Evolutionary conservation across 2,888 invertebrate genomes (phyloP).

Genomic region (Archips xylosteana): DNA sequence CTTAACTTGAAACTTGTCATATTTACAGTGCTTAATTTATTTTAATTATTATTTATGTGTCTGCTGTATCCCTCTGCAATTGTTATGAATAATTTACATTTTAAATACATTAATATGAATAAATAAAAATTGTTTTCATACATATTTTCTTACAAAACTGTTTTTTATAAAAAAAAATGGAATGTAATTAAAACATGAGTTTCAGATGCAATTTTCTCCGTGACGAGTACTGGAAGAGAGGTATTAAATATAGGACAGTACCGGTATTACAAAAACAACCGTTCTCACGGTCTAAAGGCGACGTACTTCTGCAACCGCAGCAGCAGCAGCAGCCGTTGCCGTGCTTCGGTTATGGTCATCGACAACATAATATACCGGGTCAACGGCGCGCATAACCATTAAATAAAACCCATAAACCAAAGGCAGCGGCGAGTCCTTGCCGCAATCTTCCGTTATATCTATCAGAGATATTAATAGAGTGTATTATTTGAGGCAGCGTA

Average conservation of each 20-base stretch:
- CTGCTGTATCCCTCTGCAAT: too few species aligned
- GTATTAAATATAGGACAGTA: slow-evolving; percentile 48
- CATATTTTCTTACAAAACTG: too few species aligned
- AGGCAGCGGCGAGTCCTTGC: too few species aligned
- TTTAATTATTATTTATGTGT: too few species aligned
- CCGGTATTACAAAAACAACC: slow-evolving; percentile 49
- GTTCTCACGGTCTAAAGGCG: slow-evolving; percentile 43
- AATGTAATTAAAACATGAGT: background rate
- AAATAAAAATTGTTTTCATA: too few species aligned
- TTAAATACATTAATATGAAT: too few species aligned
- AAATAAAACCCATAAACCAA: background rate
- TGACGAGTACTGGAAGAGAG: slow-evolving; percentile 49
- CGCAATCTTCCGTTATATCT: too few species aligned
- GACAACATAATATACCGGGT: slow-evolving; percentile 48
- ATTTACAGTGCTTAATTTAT: too few species aligned
- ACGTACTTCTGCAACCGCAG: slow-evolving; percentile 39
- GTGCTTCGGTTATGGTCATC: slow-evolving; percentile 50
- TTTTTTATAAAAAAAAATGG: slow-evolving; percentile 2
- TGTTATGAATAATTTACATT: too few species aligned
- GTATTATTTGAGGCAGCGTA: too few species aligned
- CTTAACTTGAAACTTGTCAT: too few species aligned
- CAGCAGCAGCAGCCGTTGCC: slow-evolving; percentile 46
- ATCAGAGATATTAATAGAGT: too few species aligned
- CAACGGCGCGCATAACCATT: slow-evolving; percentile 54
- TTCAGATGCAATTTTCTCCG: slow-evolving; percentile 44